These are phyloP conservation scores for Champsocephalus gunnari DNA, from an alignment of 2,797 vertebrate species.

Conservation along the genomic window DNA sequence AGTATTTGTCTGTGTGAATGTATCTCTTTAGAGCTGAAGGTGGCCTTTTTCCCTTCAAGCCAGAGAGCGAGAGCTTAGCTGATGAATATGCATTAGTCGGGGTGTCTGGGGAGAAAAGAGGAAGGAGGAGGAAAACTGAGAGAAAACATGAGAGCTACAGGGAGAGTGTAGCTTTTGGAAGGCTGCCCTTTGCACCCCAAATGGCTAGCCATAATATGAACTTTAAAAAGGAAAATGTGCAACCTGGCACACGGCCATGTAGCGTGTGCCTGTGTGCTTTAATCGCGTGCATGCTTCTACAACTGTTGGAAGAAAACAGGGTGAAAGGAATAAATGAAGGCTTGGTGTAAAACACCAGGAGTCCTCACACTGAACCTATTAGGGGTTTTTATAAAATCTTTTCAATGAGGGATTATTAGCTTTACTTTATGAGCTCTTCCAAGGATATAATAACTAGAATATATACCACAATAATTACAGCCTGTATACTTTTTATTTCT, in stretches of 20 bases:
- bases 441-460: background rate
- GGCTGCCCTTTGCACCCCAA: conserved; percentile 66
- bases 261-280: conserved; percentile 65
- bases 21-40: conserved; percentile 48
- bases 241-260: conserved; percentile 55
- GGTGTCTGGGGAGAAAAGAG: conserved; percentile 52
- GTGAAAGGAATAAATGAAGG: conserved; percentile 25
- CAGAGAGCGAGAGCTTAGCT: conserved; percentile 46
- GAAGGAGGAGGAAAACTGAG: conserved; percentile 63
- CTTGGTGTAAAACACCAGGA: conserved; percentile 27
- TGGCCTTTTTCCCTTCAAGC: conserved; percentile 41
- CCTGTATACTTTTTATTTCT: too few species aligned
- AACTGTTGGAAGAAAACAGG: conserved; percentile 56
- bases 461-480: too few species aligned
- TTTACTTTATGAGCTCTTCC: background rate
- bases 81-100: conserved; percentile 67
- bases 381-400: conserved; percentile 21
- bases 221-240: conserved; percentile 67
- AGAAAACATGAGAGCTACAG: conserved; percentile 68
- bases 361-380: conserved; percentile 31
- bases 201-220: conserved; percentile 77
- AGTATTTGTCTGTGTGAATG: conserved; percentile 30
- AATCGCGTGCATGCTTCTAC: conserved; percentile 56
- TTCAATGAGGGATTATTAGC: conserved; percentile 23
- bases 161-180: conserved; percentile 77